These are phyloP conservation scores for Thera obeliscata DNA, from an alignment of 2,888 invertebrate genomes.

Conservation along the genomic window DNA sequence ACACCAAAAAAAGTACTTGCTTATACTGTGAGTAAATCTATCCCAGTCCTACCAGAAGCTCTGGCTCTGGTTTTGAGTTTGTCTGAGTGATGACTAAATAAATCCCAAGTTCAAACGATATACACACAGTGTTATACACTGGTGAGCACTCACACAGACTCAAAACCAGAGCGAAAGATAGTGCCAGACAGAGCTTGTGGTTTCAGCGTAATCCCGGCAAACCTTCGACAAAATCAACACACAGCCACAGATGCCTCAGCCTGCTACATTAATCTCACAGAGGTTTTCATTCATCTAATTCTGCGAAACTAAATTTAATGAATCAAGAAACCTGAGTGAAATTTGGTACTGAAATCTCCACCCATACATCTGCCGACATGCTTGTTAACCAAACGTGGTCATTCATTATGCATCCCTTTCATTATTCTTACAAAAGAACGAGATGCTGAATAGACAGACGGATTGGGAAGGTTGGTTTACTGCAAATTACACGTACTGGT, in stretches of 20 bases:
- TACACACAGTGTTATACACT: too few species aligned
- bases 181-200: too few species aligned
- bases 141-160: too few species aligned
- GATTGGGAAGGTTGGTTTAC: slow-evolving; percentile 34
- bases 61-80: too few species aligned
- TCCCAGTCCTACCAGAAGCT: too few species aligned
- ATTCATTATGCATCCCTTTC: slow-evolving; percentile 40
- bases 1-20: too few species aligned
- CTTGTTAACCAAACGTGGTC: slow-evolving; percentile 13
- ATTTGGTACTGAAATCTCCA: slow-evolving; percentile 5
- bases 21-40: too few species aligned
- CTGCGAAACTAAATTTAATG: background rate
- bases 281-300: background rate
- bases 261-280: background rate
- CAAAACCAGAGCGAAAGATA: too few species aligned
- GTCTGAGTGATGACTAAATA: too few species aligned
- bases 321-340: background rate
- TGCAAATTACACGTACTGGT: slow-evolving; percentile 35
- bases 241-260: background rate
- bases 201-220: too few species aligned
- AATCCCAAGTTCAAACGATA: too few species aligned
- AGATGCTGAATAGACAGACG: slow-evolving; percentile 20
- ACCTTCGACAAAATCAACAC: background rate
- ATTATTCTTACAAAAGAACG: slow-evolving; percentile 35
- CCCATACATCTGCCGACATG: background rate